Evolutionary conservation across 1,140 invertebrate genomes (phyloP).

Genomic region (Sycophaga agraensis): DNA sequence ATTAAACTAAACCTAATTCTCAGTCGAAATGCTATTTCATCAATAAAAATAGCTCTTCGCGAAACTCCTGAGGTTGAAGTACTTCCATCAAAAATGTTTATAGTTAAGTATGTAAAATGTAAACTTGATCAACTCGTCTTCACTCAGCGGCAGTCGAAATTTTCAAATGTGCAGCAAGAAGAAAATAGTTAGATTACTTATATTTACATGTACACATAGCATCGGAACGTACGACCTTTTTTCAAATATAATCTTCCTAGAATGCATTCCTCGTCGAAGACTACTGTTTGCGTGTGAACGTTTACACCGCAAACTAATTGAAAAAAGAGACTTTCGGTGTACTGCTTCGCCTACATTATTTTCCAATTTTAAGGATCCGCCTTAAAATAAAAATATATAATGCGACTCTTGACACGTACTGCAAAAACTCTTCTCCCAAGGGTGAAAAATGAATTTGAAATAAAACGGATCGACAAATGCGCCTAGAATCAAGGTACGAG

Average conservation of each 20-base stretch:
- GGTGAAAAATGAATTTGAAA: conserved; percentile 1
- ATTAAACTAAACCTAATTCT: conserved; percentile 6
- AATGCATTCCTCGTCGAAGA: conserved; percentile 31
- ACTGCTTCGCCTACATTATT: conserved; percentile 20
- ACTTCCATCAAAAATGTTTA: conserved; percentile 25
- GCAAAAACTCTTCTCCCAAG: conserved; percentile 6
- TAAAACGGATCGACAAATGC: conserved; percentile 14
- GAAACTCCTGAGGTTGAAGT: conserved; percentile 6
- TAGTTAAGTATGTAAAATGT: conserved; percentile 27
- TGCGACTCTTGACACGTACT: conserved; percentile 4
- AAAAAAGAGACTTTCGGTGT: conserved; percentile 22
- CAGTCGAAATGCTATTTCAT: conserved; percentile 8
- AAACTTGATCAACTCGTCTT: conserved; percentile 27
- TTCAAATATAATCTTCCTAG: conserved; percentile 22
- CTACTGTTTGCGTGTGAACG: conserved; percentile 20
- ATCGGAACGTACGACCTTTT: conserved; percentile 16
- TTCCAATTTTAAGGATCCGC: conserved; percentile 16
- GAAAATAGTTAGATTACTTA: conserved; percentile 1
- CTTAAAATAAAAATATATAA: conserved; percentile 14
- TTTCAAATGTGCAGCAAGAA: conserved; percentile 15
- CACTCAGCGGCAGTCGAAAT: conserved; percentile 13
- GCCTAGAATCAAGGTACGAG: conserved; percentile 11
- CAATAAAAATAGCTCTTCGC: conserved; percentile 15
- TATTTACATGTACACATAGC: conserved; percentile 15
- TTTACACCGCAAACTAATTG: background rate